These are phyloP conservation scores for Gobiocypris rarus DNA, from an alignment of 2,113 vertebrate species.

Conservation along the genomic window DNA sequence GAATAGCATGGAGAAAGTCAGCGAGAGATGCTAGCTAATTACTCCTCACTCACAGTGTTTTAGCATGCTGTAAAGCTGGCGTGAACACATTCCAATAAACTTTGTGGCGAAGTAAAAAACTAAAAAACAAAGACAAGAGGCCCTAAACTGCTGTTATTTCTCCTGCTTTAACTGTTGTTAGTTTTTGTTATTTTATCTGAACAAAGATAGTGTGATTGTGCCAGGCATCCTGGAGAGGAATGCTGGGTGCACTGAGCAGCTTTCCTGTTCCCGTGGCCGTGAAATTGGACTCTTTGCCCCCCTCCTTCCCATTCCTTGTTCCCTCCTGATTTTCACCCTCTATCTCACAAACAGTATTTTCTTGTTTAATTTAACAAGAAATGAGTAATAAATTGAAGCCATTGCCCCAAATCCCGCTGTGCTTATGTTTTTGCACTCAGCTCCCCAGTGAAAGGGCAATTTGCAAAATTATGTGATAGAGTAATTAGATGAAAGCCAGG, in stretches of 20 bases:
- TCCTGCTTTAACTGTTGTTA: constrained; percentile 49
- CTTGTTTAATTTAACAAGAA: constrained; percentile 99
- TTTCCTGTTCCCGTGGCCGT: constrained; percentile 56
- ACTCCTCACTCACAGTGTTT: constrained; percentile 52
- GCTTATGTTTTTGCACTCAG: constrained; percentile 89
- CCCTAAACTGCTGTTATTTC: constrained; percentile 36
- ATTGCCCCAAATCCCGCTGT: constrained; percentile 90
- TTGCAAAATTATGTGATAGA: constrained; percentile 99
- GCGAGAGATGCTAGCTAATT: constrained; percentile 51
- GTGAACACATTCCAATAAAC: constrained; percentile 65
- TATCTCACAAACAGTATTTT: constrained; percentile 88
- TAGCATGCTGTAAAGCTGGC: constrained; percentile 51
- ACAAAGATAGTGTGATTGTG: constrained; percentile 51
- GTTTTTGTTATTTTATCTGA: constrained; percentile 51
- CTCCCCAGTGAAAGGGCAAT: constrained; percentile 97
- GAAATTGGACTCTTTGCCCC: constrained; percentile 54
- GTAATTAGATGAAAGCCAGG: constrained; percentile 98
- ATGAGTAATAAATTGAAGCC: constrained; percentile 95
- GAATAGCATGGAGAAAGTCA: constrained; percentile 27
- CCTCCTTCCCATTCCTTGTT: constrained; percentile 32
- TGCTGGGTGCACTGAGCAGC: constrained; percentile 45
- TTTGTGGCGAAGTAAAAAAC: constrained; percentile 55
- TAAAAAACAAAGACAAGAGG: constrained; percentile 38
- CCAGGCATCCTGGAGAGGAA: constrained; percentile 51
- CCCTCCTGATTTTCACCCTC: constrained; percentile 72